Conservation (phyloP, 2,113 vertebrate genomes). For the Pomatorhinus ruficollis region DNA sequence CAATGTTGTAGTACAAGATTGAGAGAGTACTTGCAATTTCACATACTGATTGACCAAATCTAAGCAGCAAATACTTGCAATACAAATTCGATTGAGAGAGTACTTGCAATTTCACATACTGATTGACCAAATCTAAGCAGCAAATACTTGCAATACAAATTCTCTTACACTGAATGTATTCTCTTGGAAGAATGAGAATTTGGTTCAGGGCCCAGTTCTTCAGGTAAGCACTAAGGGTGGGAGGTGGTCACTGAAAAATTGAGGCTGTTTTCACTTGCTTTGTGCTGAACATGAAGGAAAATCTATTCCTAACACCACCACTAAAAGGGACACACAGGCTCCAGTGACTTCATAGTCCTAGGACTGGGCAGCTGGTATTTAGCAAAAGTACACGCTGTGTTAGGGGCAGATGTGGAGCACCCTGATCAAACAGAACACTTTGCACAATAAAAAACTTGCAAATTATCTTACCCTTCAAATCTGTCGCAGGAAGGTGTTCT, state of each 20-base stretch:
- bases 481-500: neutral
- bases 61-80: neutral
- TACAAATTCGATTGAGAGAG: neutral
- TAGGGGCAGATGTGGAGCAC: neutral
- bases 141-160: neutral
- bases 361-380: neutral
- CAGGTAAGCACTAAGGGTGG: neutral
- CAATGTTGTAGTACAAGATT: neutral
- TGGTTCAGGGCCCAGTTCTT: neutral
- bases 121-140: neutral
- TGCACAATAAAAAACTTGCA: neutral
- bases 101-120: neutral
- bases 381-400: neutral
- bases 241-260: neutral
- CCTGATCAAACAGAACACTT: neutral
- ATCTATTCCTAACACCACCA: neutral
- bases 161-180: neutral
- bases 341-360: neutral
- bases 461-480: neutral
- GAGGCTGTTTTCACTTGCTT: neutral
- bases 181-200: neutral
- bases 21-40: neutral
- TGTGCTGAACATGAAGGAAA: neutral
- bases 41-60: neutral
- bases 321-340: neutral